Base-by-base conservation (phyloP, 2,113 vertebrate species). In the Athene noctua region DNA sequence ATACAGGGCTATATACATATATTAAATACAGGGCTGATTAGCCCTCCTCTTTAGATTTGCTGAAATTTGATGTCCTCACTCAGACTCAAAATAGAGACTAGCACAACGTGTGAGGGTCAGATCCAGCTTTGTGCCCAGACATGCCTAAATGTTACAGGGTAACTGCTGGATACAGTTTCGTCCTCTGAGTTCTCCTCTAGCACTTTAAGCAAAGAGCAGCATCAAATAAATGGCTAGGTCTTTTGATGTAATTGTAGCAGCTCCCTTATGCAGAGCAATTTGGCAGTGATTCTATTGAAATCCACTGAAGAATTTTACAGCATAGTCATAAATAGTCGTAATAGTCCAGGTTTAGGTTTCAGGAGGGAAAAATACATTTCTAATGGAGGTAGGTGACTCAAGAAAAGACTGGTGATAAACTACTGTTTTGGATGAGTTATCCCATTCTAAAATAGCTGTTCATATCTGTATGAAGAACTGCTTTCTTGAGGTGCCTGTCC, bases 231-330 rank as follows among this genome's bases (percentile, higher is more conserved):
- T 42, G 59, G 25, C 22, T 85, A 80, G 54, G 22, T 90, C 42
- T 89, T 95, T 87, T 51, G 58, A 82, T 87, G 49, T 82, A 77
- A 86, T 62, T 92, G 84, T 36, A 92, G 91, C 62, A 85, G 40
- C 36, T 92, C 54, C 80, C 70, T 80, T 91, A 86, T 8, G 54
- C 83, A 81, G 54, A 94, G 54, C 77, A 89, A 94, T 89, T 94
- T 95, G 66, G 83, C 51, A 77, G 63, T 66, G 74, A 91, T 95
- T 96, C 89, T 88, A 85, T 16, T 87, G 80, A 73, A 90, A 94
- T 19, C 58, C 83, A 87, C 92, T 88, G 85, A 81, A 82, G 42
- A 70, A 90, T 94, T 94, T 97, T 94, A 91, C 84, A 86, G 66
- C 71, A 77, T 40, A 85, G 77, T 91, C n/a, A 79, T 95, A 94